Base-by-base conservation (phyloP, 2,888 invertebrate species). In the Craniophora ligustri region DNA sequence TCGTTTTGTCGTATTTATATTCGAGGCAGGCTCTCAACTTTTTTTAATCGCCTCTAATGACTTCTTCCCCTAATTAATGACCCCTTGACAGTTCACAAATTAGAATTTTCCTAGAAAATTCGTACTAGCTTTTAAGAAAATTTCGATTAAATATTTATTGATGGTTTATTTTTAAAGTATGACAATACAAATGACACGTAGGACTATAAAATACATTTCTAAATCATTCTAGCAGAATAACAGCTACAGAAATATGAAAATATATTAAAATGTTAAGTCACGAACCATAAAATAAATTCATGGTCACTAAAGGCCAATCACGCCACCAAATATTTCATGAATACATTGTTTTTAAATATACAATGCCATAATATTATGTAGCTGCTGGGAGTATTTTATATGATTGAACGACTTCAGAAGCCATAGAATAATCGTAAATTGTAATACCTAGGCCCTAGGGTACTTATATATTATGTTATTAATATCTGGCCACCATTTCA, bases 31-130 rank as follows among this genome's bases (percentile, higher is more conserved):
- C 79, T 73, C 79, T 86, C 78, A 54, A 78, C 77, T 82, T 86
- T 88, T 83, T 89, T 87, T 86, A 90, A 91, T 86, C 79, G 85
- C 67, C 82, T 81, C 82, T 91, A 89, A 91, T 88, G 87, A 88
- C 87, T 87, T 78, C 79, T 84, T 76, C 67, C 78, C 79, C 81
- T 89, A 89, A 92, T 91, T 91, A 89, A 92, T 88, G 88, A 81
- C 74, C 72, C n/a, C 81, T 84, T 81, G 85, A 83, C 85, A 80
- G 76, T 82, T 82, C 78, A 81, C 75, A 79, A 86, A 86, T 84
- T 81, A 78, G 77, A 79, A 80, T 79, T 86, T 85, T 77, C 69
- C 71, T 67, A 66, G 66, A 83, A 84, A 82, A 78, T 76, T 77
- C 63, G 60, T 75, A 72, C 77, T 72, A 71, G 75, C 78, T 72